Evolutionary conservation across 2,797 vertebrate genomes (phyloP), one percentile per base, ranked within the genome.

Genomic region (Pelobates cultripes): DNA sequence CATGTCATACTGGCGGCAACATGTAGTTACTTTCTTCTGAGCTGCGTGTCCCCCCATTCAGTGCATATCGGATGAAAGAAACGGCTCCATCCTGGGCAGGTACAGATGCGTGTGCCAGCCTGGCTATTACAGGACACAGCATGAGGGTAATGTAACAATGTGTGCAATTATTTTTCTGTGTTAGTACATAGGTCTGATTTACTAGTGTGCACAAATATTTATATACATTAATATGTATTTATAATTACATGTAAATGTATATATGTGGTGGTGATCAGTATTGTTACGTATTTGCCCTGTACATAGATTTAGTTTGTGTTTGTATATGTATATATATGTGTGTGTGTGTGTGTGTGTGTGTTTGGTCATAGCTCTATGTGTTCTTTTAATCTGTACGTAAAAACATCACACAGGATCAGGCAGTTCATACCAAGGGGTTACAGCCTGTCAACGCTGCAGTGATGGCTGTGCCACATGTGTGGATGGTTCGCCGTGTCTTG

Each of bases 31-130:
- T 63, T 14, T 75, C 28, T 73, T 75, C 82, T 2, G 4, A 12
- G 42, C 9, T 70, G 73, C 47, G 0, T 86, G 17, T 87, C 12
- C 83, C 45, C 73, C 43, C 81, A 79, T 83, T 68, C 88, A 99
- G 97, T 99, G 97, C 44, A 44, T 96, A 60, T 91, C 95, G 0
- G 88, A 95, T 85, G 91, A 94, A 71, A 93, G 89, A 70, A 91
- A 67, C 0, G 94, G 97, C 43, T 97, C 98, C 73, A 87, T 95
- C 42, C 91, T 99, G 72, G 97, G 96, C 82, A 95, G 90, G 87
- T 98, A 98, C 90, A 92, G 93, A 90, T 99, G 97, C 86, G 92
- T 87, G 75, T 99, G 97, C 88, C 95, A 88, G 85, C 94, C 94
- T 0, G 97, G 97, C 43, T 99, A 93, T 90, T 98, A 96, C 3